Conservation (phyloP, 2,888 invertebrate species). For the Tetranychus truncatus region DNA sequence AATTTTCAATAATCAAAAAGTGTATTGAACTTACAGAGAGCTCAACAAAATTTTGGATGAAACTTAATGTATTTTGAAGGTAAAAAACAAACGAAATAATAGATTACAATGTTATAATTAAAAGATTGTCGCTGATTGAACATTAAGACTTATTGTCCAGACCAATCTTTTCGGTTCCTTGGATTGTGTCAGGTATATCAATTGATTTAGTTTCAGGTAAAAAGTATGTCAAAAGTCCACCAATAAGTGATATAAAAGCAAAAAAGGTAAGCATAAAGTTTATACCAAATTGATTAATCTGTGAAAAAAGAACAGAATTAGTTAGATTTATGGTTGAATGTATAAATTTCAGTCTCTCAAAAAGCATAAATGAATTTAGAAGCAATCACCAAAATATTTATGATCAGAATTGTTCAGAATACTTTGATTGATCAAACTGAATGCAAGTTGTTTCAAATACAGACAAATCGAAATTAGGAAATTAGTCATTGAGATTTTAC, state of each 20-base stretch:
- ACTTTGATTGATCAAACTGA: no score
- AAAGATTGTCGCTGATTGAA: background rate
- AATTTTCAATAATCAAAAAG: no score
- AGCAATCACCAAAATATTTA: background rate
- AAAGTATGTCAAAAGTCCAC: constrained; percentile 16
- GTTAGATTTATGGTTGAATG: background rate
- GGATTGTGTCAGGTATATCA: constrained; percentile 18
- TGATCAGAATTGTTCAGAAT: no score
- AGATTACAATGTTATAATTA: background rate
- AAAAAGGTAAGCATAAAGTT: background rate
- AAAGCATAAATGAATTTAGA: background rate
- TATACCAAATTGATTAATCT: constrained; percentile 9
- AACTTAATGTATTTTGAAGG: no score
- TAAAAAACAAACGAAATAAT: no score
- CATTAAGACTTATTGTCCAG: background rate
- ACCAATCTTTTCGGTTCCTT: constrained; percentile 9
- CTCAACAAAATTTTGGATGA: no score
- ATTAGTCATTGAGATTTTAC: no score
- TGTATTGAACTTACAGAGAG: no score
- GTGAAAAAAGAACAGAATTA: constrained; percentile 12
- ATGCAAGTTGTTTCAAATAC: no score
- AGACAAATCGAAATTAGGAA: no score
- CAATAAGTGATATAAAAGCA: constrained; percentile 16
- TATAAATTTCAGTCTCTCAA: background rate
- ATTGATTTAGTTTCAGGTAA: constrained; percentile 22